Conservation (phyloP, 2,113 vertebrate species). For the Leiothrix lutea region DNA sequence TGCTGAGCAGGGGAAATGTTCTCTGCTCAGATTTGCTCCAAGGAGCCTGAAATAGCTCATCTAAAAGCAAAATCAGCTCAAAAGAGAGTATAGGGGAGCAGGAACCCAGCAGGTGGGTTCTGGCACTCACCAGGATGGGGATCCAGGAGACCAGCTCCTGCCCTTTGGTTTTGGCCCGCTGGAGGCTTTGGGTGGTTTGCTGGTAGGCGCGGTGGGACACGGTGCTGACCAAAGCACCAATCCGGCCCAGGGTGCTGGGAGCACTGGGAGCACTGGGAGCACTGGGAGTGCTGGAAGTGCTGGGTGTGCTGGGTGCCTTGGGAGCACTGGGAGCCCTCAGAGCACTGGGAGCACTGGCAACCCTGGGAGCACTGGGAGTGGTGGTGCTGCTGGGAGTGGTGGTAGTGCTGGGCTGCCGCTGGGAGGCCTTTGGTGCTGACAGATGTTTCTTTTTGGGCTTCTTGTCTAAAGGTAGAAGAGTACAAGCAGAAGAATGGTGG, state of each 20-base stretch:
- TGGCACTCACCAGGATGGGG: constrained; percentile 71
- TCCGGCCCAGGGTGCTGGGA: constrained; percentile 48
- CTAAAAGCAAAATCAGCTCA: background rate
- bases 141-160: constrained; percentile 70
- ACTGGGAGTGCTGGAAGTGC: background rate
- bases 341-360: background rate
- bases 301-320: background rate
- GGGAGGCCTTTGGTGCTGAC: background rate
- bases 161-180: constrained; percentile 63
- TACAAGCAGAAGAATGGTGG: background rate
- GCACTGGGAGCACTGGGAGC: background rate
- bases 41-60: background rate
- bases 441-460: background rate
- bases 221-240: constrained; percentile 53
- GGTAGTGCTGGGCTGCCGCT: background rate
- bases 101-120: background rate
- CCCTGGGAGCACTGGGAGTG: background rate
- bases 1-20: background rate
- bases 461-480: background rate
- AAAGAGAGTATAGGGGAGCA: background rate
- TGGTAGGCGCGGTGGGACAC: constrained; percentile 62
- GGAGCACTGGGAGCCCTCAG: background rate
- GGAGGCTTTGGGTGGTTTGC: constrained; percentile 63
- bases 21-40: background rate
- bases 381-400: background rate